A percentile compares a stretch with the other conserved stretches of the same genome.
Conservation (phyloP, 1,140 invertebrate genomes). For the Pseudomyrmex flavicornis region DNA sequence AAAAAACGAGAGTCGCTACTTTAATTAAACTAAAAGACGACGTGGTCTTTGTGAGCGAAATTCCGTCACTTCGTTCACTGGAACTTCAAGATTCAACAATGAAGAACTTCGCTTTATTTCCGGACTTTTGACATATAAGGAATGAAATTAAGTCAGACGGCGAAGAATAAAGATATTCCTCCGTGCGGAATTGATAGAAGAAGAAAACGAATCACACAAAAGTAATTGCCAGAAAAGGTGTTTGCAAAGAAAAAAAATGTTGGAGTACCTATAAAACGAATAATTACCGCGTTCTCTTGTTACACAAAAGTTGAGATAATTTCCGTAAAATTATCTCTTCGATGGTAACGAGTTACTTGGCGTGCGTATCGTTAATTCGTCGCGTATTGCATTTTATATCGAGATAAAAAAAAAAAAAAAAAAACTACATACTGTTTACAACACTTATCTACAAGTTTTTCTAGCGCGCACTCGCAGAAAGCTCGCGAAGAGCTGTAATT, state of each 20-base stretch:
- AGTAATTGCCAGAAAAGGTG: background rate
- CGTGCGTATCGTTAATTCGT: too few species aligned
- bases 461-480: too few species aligned
- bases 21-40: conserved; percentile 30
- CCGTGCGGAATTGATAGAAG: background rate
- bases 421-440: too few species aligned
- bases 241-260: background rate
- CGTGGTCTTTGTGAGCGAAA: background rate
- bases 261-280: too few species aligned
- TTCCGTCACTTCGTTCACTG: conserved; percentile 15
- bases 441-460: too few species aligned
- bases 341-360: too few species aligned
- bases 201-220: background rate
- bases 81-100: conserved; percentile 9
- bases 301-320: too few species aligned
- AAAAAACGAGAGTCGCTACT: background rate
- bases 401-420: too few species aligned
- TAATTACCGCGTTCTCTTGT: too few species aligned
- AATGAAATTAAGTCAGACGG: background rate
- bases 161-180: background rate
- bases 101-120: conserved; percentile 1
- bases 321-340: too few species aligned
- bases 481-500: too few species aligned
- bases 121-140: background rate
- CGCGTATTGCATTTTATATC: too few species aligned